These are phyloP conservation scores for Notarius quadriscutis DNA, from an alignment of 2,113 vertebrate genomes.

Conservation along the genomic window DNA sequence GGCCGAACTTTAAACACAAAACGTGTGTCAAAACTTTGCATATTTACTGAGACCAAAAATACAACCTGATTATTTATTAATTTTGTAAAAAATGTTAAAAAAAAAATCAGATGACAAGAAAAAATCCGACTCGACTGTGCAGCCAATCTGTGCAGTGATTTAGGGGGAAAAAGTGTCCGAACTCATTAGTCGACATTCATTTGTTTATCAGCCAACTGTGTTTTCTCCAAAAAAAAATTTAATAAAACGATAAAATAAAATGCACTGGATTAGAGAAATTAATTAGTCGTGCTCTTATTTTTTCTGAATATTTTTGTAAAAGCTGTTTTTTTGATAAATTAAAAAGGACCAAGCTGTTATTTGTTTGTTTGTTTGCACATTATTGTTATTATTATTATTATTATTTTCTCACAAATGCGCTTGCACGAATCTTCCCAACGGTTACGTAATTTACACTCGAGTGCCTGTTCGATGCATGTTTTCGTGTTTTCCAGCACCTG, in stretches of 20 bases:
- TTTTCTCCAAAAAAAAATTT: neutral
- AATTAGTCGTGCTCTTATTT: constrained; percentile 47
- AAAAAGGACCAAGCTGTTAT: constrained; percentile 73
- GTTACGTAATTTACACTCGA: constrained; percentile 12
- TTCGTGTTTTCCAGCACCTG: constrained; percentile 24
- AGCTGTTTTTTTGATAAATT: constrained; percentile 58
- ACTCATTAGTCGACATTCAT: neutral
- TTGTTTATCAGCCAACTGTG: neutral
- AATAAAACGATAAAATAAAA: constrained; percentile 14
- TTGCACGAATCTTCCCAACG: neutral
- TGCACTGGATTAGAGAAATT: constrained; percentile 47
- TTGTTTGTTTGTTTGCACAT: constrained; percentile 68
- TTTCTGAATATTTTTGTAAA: constrained; percentile 53
- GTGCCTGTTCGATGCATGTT: constrained; percentile 35
- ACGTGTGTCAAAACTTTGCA: neutral
- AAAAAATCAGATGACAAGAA: constrained; percentile 48
- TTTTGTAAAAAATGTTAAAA: neutral
- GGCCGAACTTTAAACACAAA: neutral
- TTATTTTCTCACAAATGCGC: neutral
- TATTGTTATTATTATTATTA: constrained; percentile 49
- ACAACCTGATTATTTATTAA: neutral
- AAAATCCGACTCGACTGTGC: neutral
- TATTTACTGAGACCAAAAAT: constrained; percentile 22
- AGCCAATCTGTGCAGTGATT: neutral
- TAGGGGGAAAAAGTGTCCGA: constrained; percentile 32